Evolutionary conservation across 2,888 invertebrate species (phyloP).

Genomic region (Heteromurus nitidus): DNA sequence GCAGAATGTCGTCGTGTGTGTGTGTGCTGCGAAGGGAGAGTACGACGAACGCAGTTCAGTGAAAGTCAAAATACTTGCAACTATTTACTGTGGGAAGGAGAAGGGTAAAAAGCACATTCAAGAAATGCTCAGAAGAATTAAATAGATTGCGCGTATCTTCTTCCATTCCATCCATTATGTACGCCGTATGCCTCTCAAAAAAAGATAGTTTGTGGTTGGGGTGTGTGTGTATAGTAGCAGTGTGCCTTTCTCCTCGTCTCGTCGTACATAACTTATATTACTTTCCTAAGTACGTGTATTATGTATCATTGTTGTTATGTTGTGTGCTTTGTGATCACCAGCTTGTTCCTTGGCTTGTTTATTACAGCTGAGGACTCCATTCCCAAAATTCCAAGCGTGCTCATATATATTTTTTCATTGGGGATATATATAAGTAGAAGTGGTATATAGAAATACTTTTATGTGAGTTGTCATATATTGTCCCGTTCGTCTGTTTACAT

Average conservation of each 20-base stretch:
- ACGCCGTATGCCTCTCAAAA: conserved; percentile 39
- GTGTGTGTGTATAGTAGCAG: background rate
- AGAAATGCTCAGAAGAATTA: conserved; percentile 51
- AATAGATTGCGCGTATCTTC: conserved; percentile 52
- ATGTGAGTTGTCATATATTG: background rate
- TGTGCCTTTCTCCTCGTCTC: conserved; percentile 14
- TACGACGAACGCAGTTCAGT: too few relatives aligned
- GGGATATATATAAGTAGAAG: too few relatives aligned
- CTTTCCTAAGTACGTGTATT: background rate
- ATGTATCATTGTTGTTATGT: conserved; percentile 13
- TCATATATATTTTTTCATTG: too few relatives aligned
- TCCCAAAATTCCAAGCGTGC: background rate
- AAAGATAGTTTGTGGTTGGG: conserved; percentile 45
- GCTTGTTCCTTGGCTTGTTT: conserved; percentile 40
- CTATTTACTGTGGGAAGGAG: conserved; percentile 23
- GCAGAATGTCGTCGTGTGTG: too few relatives aligned
- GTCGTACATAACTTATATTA: too few relatives aligned
- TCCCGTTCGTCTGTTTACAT: background rate
- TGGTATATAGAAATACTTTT: background rate
- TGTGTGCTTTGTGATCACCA: conserved; percentile 43
- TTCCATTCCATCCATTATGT: conserved; percentile 49
- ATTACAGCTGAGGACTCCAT: conserved; percentile 5
- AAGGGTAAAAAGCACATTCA: conserved; percentile 21
- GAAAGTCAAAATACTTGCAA: too few relatives aligned
- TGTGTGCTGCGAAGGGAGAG: too few relatives aligned